Percentiles rank a stretch among this genome's conserved stretches.
Conservation (phyloP, 2,888 invertebrate genomes). For the Mamestra brassicae region DNA sequence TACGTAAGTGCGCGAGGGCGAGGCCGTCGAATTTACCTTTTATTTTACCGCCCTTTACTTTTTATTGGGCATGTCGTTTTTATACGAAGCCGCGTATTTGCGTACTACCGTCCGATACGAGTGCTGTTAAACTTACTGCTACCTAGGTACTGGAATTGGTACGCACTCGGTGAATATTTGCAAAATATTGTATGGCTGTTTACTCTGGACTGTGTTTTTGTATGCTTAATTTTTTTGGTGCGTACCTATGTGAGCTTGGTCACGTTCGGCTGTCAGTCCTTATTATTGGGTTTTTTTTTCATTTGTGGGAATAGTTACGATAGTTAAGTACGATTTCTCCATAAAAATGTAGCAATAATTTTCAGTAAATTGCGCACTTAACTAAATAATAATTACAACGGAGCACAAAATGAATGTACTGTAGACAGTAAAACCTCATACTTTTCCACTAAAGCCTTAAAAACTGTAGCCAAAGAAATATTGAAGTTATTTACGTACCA, state of each 20-base stretch:
- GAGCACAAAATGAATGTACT: slow-evolving; percentile 9
- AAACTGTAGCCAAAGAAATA: slow-evolving; percentile 58
- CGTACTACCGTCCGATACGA: slow-evolving; percentile 63
- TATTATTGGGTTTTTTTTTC: slow-evolving; percentile 6
- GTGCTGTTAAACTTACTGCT: slow-evolving; percentile 58
- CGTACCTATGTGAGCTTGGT: slow-evolving; percentile 16
- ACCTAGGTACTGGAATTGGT: slow-evolving; percentile 44
- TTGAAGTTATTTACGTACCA: slow-evolving; percentile 59
- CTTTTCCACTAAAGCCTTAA: slow-evolving; percentile 45
- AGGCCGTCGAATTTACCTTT: slow-evolving; percentile 68
- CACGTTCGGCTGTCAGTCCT: slow-evolving; percentile 14
- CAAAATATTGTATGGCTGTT: slow-evolving; percentile 50
- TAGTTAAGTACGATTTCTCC: not conserved
- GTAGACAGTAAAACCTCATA: slow-evolving; percentile 29
- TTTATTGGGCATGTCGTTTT: slow-evolving; percentile 73
- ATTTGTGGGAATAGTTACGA: not conserved
- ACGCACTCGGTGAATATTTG: slow-evolving; percentile 53
- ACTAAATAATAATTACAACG: slow-evolving; percentile 30
- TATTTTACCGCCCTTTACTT: slow-evolving; percentile 73
- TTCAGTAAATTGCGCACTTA: slow-evolving; percentile 9
- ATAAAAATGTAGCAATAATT: not conserved
- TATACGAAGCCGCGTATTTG: slow-evolving; percentile 64
- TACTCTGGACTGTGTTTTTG: slow-evolving; percentile 29
- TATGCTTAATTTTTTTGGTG: slow-evolving; percentile 29
- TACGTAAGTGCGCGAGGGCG: slow-evolving; percentile 52